Evolutionary conservation across 2,797 vertebrate genomes (phyloP).

Genomic region (Tympanoctomys barrerae): DNA sequence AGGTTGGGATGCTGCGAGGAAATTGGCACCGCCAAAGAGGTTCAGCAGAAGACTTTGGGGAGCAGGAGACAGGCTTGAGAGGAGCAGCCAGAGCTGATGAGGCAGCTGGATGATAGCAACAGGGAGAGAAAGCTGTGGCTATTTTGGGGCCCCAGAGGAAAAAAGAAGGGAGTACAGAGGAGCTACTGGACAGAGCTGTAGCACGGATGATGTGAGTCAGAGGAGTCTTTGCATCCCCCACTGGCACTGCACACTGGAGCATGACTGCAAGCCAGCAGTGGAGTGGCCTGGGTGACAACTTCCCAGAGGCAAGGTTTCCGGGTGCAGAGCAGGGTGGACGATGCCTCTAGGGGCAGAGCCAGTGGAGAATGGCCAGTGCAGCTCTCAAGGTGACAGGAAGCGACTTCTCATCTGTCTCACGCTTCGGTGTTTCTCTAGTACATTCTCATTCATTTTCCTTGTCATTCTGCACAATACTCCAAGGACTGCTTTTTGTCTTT

Average conservation of each 20-base stretch:
- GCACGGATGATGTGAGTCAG: not conserved
- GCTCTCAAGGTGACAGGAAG: not conserved
- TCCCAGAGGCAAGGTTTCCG: not conserved
- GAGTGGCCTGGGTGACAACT: not conserved
- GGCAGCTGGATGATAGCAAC: not conserved
- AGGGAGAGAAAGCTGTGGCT: not conserved
- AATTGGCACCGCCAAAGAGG: not conserved
- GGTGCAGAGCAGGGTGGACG: not conserved
- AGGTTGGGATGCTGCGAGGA: not conserved
- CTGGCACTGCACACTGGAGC: not conserved
- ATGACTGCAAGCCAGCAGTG: not conserved
- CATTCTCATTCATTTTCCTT: not conserved
- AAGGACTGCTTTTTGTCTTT: not conserved
- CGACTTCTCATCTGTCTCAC: not conserved
- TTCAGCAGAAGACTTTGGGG: not conserved
- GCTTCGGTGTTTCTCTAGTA: slow-evolving; percentile 1
- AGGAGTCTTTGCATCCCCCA: not conserved
- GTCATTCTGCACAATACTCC: not conserved
- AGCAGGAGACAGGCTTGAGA: not conserved
- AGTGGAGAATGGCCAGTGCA: not conserved
- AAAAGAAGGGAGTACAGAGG: not conserved
- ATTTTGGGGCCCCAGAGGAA: not conserved
- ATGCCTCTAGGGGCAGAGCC: not conserved
- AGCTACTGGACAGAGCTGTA: not conserved
- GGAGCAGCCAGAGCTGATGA: not conserved